phyloP scores from a whole-genome alignment of 2,797 vertebrate genomes.

The Vespertilio murinus region DNA sequence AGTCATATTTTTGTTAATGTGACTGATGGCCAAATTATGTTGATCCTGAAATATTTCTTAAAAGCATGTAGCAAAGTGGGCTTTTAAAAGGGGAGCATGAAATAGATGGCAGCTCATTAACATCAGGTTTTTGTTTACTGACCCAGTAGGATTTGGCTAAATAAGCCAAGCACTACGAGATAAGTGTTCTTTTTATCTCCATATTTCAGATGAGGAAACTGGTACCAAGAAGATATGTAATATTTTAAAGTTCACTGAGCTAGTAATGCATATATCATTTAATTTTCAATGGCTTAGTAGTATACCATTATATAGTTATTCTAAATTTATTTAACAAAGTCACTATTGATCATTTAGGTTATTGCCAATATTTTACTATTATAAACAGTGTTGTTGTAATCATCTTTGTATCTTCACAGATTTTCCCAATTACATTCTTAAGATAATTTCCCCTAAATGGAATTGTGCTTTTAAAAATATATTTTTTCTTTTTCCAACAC shows the following conservation, averaged over 20 bases:
- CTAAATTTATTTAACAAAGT: slow-evolving; percentile 35
- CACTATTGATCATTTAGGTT: neutral
- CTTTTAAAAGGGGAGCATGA: slow-evolving; percentile 9
- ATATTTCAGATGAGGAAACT: neutral
- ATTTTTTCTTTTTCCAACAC: slow-evolving; percentile 22
- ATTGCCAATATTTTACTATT: slow-evolving; percentile 14
- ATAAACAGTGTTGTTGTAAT: slow-evolving; percentile 27
- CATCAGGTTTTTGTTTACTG: neutral
- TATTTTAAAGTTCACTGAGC: neutral
- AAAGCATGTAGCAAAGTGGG: slow-evolving; percentile 17
- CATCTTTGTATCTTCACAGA: slow-evolving; percentile 15
- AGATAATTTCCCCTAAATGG: neutral
- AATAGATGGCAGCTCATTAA: neutral
- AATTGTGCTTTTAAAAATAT: slow-evolving; percentile 39
- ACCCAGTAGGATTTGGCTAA: neutral
- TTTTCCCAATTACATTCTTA: slow-evolving; percentile 43
- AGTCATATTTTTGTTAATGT: slow-evolving; percentile 32
- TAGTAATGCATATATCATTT: neutral
- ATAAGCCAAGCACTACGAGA: neutral
- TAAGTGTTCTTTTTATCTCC: neutral
- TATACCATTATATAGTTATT: neutral
- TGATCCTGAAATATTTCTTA: slow-evolving; percentile 30
- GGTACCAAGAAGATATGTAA: neutral
- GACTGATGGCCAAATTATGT: neutral
- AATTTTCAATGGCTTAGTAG: slow-evolving; percentile 31